A percentile compares a stretch with the other conserved stretches of the same genome.
Conservation (phyloP, 2,888 invertebrate species). For the Agriopis marginaria region DNA sequence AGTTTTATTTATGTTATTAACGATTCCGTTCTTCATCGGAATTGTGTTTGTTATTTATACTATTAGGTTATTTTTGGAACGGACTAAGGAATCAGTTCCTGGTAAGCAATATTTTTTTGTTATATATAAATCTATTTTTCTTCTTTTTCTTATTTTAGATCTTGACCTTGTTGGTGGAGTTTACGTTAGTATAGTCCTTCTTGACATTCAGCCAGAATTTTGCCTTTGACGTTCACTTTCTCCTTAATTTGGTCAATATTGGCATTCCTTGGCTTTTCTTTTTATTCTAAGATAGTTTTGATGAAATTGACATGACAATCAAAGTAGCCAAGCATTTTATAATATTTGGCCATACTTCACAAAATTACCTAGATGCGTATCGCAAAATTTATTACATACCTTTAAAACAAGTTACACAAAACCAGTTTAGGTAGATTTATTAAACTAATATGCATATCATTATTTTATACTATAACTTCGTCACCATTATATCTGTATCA, state of each 20-base stretch:
- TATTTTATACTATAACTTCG: not conserved
- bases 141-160: too few species aligned
- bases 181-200: too few species aligned
- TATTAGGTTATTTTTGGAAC: conserved; percentile 55
- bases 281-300: too few species aligned
- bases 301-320: too few species aligned
- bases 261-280: too few species aligned
- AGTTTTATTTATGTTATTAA: conserved; percentile 68
- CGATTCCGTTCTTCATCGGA: conserved; percentile 64
- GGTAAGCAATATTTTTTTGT: conserved; percentile 55
- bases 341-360: not conserved
- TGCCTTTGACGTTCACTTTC: too few species aligned
- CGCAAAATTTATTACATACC: not conserved
- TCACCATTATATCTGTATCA: not conserved
- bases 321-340: not conserved
- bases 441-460: not conserved
- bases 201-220: too few species aligned
- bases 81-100: conserved; percentile 42
- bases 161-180: too few species aligned
- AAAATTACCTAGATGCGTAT: not conserved
- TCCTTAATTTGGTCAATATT: too few species aligned
- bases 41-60: conserved; percentile 64
- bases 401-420: conserved; percentile 3
- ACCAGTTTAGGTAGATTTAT: conserved; percentile 11
- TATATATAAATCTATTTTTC: not conserved